Percentiles rank a stretch among this genome's conserved stretches.
Conservation (phyloP, 2,797 vertebrate genomes). For the Corythornis leucogaster region DNA sequence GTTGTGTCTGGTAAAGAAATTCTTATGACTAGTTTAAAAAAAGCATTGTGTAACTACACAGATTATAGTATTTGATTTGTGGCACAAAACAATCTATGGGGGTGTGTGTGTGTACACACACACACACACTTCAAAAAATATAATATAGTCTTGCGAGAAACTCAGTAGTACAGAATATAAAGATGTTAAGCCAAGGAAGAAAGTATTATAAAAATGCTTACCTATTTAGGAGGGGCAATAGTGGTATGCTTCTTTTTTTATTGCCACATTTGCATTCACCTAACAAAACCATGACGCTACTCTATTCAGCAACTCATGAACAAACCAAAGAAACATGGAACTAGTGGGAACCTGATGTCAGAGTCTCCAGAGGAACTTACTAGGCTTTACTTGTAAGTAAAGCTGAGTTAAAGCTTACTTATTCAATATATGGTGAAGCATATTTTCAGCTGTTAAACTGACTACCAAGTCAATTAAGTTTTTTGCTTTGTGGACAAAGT, state of each 20-base stretch:
- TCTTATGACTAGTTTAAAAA: not conserved
- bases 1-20: constrained; percentile 12
- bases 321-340: not conserved
- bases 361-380: not conserved
- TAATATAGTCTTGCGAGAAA: not conserved
- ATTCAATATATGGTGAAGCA: not conserved
- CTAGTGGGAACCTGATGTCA: not conserved
- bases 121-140: not conserved
- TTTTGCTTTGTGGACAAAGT: not conserved
- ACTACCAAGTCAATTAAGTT: not conserved
- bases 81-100: not conserved
- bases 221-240: not conserved
- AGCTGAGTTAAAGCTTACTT: not conserved
- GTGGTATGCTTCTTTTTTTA: not conserved
- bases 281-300: not conserved
- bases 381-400: not conserved
- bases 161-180: not conserved
- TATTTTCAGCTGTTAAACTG: not conserved
- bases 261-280: not conserved
- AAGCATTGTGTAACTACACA: not conserved
- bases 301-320: not conserved
- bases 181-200: not conserved
- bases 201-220: not conserved
- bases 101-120: not conserved
- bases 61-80: not conserved